phyloP scores from a whole-genome alignment of 2,888 invertebrate genomes.

The Brachyopa scutellaris region DNA sequence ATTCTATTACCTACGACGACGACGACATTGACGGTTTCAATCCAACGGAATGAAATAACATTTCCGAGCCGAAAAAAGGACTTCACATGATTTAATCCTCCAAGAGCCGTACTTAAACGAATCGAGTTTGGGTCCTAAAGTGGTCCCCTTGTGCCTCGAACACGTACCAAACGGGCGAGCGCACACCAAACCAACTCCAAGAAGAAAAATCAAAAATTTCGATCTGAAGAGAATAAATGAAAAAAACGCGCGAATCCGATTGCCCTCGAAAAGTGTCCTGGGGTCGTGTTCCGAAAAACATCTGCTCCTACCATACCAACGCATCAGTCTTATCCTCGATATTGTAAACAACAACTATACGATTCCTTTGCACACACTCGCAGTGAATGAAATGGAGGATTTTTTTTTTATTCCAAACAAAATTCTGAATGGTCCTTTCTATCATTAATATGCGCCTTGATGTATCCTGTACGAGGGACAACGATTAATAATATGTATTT shows the following conservation, averaged over 20 bases:
- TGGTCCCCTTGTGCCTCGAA: constrained; percentile 67
- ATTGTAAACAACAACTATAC: constrained; percentile 33
- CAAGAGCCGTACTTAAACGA: constrained; percentile 59
- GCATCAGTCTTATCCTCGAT: constrained; percentile 51
- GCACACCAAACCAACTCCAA: constrained; percentile 19
- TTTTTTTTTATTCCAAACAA: constrained; percentile 28
- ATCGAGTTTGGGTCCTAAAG: constrained; percentile 58
- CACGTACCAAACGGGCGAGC: constrained; percentile 65
- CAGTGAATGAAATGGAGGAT: constrained; percentile 39
- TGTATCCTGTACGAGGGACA: constrained; percentile 22
- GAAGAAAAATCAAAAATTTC: constrained; percentile 47
- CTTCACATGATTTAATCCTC: constrained; percentile 69
- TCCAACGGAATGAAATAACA: constrained; percentile 54
- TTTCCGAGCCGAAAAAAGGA: constrained; percentile 44
- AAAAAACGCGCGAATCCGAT: constrained; percentile 69
- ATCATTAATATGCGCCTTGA: constrained; percentile 38
- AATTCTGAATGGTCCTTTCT: constrained; percentile 57
- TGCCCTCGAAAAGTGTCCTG: constrained; percentile 70
- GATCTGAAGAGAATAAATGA: constrained; percentile 54
- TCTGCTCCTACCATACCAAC: constrained; percentile 63
- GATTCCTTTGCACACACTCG: constrained; percentile 64
- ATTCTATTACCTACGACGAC: constrained; percentile 44
- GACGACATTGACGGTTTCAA: constrained; percentile 21
- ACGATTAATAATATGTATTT: constrained; percentile 29
- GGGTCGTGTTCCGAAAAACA: constrained; percentile 71